These are phyloP conservation scores for Myanophis thanlyinensis DNA, from an alignment of 2,113 vertebrate species.

Conservation along the genomic window DNA sequence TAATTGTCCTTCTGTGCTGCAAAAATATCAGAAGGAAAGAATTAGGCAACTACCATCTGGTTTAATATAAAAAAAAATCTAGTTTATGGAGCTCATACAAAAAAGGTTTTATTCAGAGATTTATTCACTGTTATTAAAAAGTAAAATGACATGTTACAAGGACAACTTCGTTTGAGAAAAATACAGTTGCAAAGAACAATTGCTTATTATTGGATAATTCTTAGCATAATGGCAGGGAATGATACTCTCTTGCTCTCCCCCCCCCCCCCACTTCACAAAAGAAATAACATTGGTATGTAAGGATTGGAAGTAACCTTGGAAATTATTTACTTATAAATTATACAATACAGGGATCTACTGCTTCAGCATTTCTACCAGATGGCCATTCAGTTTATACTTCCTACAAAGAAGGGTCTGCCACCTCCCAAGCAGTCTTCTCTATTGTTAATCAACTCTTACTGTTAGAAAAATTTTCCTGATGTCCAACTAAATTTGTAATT, in stretches of 20 bases:
- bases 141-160: conserved; percentile 49
- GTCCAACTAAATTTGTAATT: not conserved
- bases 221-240: not conserved
- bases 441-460: not conserved
- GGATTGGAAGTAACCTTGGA: not conserved
- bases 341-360: not conserved
- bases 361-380: not conserved
- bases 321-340: not conserved
- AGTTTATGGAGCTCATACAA: conserved; percentile 51
- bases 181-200: not conserved
- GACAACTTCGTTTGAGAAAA: conserved; percentile 28
- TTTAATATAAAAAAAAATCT: conserved; percentile 61
- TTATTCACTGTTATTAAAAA: conserved; percentile 46
- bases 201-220: not conserved
- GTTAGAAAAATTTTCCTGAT: not conserved
- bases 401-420: not conserved
- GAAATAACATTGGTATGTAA: not conserved
- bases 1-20: conserved; percentile 30
- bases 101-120: conserved; percentile 52
- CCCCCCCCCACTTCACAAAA: not conserved
- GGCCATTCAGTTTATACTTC: not conserved
- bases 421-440: not conserved
- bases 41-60: conserved; percentile 51
- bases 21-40: conserved; percentile 40
- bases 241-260: not conserved